Evolutionary conservation across 2,888 invertebrate species (phyloP).

Genomic region (Torymus auratus): DNA sequence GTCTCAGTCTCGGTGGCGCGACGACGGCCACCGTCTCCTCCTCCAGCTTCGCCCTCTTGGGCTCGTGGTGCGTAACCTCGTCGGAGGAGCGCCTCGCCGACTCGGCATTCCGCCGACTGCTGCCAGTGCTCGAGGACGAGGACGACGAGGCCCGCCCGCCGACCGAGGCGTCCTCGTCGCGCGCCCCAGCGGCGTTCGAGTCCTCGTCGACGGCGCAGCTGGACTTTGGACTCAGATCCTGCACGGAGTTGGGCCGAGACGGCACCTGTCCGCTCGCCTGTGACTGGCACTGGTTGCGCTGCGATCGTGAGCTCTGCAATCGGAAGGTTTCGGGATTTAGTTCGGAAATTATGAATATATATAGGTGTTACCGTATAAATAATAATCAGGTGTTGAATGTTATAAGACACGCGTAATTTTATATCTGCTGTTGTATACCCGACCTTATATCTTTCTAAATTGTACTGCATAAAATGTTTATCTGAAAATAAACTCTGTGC

Average conservation of each 20-base stretch:
- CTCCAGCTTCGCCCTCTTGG: constrained; percentile 72
- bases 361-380: no score
- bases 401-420: no score
- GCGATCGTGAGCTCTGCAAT: constrained; percentile 35
- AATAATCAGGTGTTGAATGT: no score
- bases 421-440: no score
- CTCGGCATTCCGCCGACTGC: constrained; percentile 66
- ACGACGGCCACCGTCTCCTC: constrained; percentile 84
- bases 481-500: no score
- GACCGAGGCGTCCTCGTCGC: constrained; percentile 65
- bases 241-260: constrained; percentile 53
- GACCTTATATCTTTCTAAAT: no score
- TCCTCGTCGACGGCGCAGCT: constrained; percentile 65
- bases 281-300: constrained; percentile 16
- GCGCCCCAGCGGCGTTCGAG: constrained; percentile 61
- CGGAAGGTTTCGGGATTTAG: no score
- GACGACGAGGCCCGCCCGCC: constrained; percentile 64
- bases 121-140: constrained; percentile 50
- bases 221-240: constrained; percentile 69
- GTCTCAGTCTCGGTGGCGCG: constrained; percentile 83
- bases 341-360: no score
- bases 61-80: constrained; percentile 62
- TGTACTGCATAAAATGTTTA: no score
- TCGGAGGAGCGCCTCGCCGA: constrained; percentile 68
- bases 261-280: constrained; percentile 24